phyloP scores from a whole-genome alignment of 2,797 vertebrate genomes.

The Taeniopygia guttata region DNA sequence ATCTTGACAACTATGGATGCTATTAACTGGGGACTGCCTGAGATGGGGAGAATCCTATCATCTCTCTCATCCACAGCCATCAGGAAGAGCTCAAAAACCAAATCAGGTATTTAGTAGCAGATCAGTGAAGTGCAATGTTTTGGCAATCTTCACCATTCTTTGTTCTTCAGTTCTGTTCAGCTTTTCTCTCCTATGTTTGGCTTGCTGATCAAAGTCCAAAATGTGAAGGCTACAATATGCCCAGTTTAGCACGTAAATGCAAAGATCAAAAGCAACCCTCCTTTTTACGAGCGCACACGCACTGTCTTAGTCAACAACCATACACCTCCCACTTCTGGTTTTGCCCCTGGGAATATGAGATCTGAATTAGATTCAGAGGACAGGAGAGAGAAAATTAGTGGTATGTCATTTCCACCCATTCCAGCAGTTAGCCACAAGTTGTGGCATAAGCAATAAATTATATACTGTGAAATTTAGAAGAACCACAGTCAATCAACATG shows the following conservation, averaged over 20 bases:
- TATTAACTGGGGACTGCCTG: neutral
- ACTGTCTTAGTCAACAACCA: neutral
- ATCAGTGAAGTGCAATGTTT: neutral
- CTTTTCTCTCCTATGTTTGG: neutral
- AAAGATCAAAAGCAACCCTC: slow-evolving; percentile 8
- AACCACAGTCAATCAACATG: neutral
- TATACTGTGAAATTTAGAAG: neutral
- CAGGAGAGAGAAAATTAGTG: neutral
- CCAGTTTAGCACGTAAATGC: neutral
- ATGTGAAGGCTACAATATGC: neutral
- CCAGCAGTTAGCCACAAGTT: neutral
- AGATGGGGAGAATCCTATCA: neutral
- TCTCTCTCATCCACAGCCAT: neutral
- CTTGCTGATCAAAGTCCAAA: neutral
- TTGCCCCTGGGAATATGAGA: neutral
- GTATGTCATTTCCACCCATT: neutral
- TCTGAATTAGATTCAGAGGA: neutral
- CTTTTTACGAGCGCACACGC: fast-evolving
- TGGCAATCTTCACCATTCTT: neutral
- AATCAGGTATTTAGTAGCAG: neutral
- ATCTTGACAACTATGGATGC: neutral
- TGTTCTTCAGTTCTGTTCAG: neutral
- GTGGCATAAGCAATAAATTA: neutral
- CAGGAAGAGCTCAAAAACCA: neutral
- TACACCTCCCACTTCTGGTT: neutral